These are phyloP conservation scores for Rhynchomys soricoides DNA, from an alignment of 2,113 vertebrate genomes.

Conservation along the genomic window DNA sequence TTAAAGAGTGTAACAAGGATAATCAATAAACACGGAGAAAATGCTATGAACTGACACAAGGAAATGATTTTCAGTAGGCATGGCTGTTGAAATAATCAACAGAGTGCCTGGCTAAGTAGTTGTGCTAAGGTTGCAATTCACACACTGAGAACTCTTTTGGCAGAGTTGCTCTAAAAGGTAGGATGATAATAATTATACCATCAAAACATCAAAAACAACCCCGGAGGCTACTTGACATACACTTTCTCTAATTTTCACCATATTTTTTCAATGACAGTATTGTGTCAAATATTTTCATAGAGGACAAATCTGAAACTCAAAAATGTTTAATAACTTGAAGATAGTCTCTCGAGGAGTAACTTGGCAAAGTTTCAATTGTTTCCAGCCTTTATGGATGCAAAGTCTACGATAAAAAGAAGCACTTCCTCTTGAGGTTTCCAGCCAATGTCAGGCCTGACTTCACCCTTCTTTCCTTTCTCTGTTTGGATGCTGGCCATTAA, in stretches of 20 bases:
- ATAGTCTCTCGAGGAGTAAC: background rate
- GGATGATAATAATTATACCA: background rate
- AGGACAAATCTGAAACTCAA: background rate
- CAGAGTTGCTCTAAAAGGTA: background rate
- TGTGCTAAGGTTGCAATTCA: background rate
- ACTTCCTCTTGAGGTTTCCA: background rate
- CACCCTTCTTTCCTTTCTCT: background rate
- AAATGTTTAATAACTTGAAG: background rate
- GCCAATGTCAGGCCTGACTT: background rate
- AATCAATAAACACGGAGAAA: background rate
- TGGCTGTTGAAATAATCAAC: constrained; percentile 1
- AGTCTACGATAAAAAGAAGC: background rate
- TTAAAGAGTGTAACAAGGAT: background rate
- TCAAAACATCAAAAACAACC: background rate
- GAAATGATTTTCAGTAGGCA: background rate
- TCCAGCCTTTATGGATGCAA: background rate
- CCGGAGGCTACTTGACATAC: background rate
- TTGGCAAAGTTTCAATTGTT: background rate
- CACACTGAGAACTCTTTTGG: background rate
- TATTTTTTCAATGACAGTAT: background rate
- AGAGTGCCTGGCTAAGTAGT: background rate
- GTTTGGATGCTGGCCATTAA: background rate
- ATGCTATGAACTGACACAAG: background rate
- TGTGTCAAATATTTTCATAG: background rate
- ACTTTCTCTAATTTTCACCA: background rate